Evolutionary conservation across 2,113 vertebrate species (phyloP).

Genomic region (Scophthalmus maximus): DNA sequence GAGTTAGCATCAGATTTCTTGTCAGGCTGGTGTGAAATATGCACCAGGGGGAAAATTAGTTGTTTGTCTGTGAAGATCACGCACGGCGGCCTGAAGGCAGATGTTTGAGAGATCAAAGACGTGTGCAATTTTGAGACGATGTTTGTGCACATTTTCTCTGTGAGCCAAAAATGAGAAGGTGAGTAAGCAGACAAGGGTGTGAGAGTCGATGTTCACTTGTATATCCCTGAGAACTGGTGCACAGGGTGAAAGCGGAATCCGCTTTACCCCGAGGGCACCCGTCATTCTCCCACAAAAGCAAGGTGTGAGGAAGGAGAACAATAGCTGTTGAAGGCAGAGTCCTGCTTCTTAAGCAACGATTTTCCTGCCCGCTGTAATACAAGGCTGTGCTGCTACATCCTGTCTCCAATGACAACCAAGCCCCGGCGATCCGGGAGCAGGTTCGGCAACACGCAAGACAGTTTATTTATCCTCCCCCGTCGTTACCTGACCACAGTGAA

Average conservation of each 20-base stretch:
- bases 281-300: slow-evolving; percentile 37
- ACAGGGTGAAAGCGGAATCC: slow-evolving; percentile 32
- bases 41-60: slow-evolving; percentile 32
- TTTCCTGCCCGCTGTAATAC: slow-evolving; percentile 45
- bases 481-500: slow-evolving; percentile 30
- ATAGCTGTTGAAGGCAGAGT: slow-evolving; percentile 48
- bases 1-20: slow-evolving; percentile 42
- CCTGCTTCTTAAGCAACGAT: slow-evolving; percentile 63
- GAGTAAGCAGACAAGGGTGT: slow-evolving; percentile 23
- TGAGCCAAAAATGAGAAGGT: background rate
- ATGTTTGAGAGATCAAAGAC: slow-evolving; percentile 36
- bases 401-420: slow-evolving; percentile 64
- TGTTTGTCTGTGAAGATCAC: slow-evolving; percentile 47
- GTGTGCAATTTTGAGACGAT: slow-evolving; percentile 38
- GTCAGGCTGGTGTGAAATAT: slow-evolving; percentile 54
- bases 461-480: slow-evolving; percentile 20
- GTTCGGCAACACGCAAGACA: background rate
- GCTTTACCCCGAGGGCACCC: slow-evolving; percentile 36
- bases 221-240: slow-evolving; percentile 52
- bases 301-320: slow-evolving; percentile 58
- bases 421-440: slow-evolving; percentile 13
- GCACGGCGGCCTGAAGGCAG: slow-evolving; percentile 19
- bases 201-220: slow-evolving; percentile 31
- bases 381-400: slow-evolving; percentile 45
- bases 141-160: background rate